Percentiles rank a stretch among this genome's conserved stretches.
Conservation (phyloP, 2,797 vertebrate species). For the Uromys caudimaculatus region DNA sequence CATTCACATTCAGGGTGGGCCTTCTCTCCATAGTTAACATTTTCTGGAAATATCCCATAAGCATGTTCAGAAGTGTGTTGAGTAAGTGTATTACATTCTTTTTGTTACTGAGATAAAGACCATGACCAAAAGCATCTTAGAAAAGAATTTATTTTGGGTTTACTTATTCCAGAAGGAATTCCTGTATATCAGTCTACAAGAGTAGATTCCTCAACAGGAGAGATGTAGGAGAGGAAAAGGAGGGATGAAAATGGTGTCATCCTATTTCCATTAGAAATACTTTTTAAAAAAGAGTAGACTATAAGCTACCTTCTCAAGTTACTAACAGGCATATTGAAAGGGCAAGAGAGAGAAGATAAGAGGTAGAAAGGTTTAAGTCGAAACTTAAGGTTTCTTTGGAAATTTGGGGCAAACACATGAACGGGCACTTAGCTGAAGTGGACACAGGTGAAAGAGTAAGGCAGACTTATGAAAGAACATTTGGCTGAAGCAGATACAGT, state of each 20-base stretch:
- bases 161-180: neutral
- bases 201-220: neutral
- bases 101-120: neutral
- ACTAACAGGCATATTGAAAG: neutral
- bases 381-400: too few relatives aligned
- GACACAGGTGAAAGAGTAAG: too few relatives aligned
- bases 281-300: too few relatives aligned
- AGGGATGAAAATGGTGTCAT: neutral
- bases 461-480: too few relatives aligned
- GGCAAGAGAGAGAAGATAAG: neutral
- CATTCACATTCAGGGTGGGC: neutral
- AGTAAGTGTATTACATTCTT: neutral
- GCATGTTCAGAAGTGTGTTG: neutral
- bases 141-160: neutral
- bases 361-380: too few relatives aligned
- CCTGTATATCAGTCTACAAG: neutral
- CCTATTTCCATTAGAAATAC: neutral
- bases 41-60: neutral
- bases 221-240: neutral
- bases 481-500: too few relatives aligned
- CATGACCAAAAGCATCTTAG: neutral
- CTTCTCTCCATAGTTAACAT: neutral
- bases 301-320: neutral
- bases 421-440: too few relatives aligned
- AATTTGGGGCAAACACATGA: too few relatives aligned